Base-by-base conservation (phyloP, 2,888 invertebrate species). In the Luperina testacea region DNA sequence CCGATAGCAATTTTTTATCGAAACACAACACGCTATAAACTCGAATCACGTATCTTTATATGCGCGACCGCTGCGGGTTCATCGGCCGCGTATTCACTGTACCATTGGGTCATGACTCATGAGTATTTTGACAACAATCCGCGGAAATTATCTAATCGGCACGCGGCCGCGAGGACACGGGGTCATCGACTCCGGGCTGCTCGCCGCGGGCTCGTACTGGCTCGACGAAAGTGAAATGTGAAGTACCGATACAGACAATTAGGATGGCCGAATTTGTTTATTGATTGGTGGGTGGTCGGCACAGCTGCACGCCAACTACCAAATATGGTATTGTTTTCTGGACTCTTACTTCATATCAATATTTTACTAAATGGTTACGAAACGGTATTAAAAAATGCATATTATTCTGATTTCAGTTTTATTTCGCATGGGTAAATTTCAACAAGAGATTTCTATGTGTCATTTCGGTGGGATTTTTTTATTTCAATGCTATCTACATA, bases 141-240 rank as follows among this genome's bases (percentile, higher is more conserved):
- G 95, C 95, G 95, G 96, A 96, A 96, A 96, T 97, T 97, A 97
- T 97, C 96, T 97, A 96, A 97, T 95, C 96, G 95, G 96, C 95
- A 95, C 96, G 95, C 96, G 94, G 94, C 92, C 93, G 95, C 96
- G 96, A 96, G 96, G 95, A 96, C 96, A 92, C 90, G 92, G 92
- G 96, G 93, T 94, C 95, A 94, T 91, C 93, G 96, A 95, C 96
- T 90, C 91, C 90, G 92, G 91, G 92, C 94, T 93, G 94, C 92
- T 93, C 91, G 92, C 92, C 89, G 92, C 92, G 92, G 90, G 82
- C 91, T 91, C 88, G 91, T 87, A 89, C 90, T 91, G 93, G 89
- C 92, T 91, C 91, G 92, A 93, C 91, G 96, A 97, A 96, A 97
- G 96, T 97, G 96, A 97, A 96, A 96, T 95, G 94, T 92, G 92